Conservation (phyloP, 2,797 vertebrate genomes). For the Chelmon rostratus region DNA sequence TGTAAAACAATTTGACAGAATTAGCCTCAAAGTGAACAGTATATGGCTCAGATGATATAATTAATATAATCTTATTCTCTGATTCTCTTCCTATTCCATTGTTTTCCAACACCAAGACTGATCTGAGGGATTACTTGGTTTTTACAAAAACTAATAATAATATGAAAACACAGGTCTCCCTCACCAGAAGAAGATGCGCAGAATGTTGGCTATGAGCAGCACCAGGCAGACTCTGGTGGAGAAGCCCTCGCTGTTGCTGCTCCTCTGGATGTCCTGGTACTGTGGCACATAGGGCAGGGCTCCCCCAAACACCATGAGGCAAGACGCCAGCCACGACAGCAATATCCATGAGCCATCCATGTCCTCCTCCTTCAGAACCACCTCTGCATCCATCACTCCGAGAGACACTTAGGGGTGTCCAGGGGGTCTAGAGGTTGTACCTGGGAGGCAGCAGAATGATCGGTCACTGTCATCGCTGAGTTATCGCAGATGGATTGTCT, state of each 20-base stretch:
- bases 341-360: conserved; percentile 76
- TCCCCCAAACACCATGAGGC: conserved; percentile 87
- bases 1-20: conserved; percentile 21
- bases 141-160: too few relatives aligned
- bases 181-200: conserved; percentile 91
- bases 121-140: conserved; percentile 3
- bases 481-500: background rate
- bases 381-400: conserved; percentile 77
- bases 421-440: background rate
- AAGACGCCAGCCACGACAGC: conserved; percentile 85
- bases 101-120: background rate
- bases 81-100: conserved; percentile 13
- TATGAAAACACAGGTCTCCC: too few relatives aligned
- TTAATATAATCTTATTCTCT: conserved; percentile 15
- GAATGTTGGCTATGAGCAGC: conserved; percentile 88
- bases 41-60: background rate
- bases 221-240: conserved; percentile 89
- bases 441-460: conserved; percentile 1
- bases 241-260: conserved; percentile 86
- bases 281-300: conserved; percentile 88
- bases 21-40: background rate
- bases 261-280: conserved; percentile 88
- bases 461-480: background rate
- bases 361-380: conserved; percentile 73
- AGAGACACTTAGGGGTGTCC: conserved; percentile 16